Conservation (phyloP, 2,888 invertebrate genomes). For the Troides helena region DNA sequence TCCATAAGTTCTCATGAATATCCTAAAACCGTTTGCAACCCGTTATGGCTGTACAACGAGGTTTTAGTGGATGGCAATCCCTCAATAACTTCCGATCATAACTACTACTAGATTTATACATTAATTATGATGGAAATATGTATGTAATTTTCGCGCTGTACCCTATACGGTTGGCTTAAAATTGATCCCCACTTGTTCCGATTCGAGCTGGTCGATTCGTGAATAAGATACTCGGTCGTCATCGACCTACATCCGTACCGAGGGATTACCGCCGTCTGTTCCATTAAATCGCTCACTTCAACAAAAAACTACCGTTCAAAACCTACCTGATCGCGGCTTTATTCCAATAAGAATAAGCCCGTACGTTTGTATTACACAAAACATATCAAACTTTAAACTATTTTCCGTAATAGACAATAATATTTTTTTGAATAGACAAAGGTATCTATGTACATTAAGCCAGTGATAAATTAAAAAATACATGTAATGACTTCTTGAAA, state of each 20-base stretch:
- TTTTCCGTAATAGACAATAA: no score
- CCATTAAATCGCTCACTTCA: constrained; percentile 8
- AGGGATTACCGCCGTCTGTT: constrained; percentile 20
- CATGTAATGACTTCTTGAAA: no score
- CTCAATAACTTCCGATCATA: no score
- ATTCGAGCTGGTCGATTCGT: constrained; percentile 5
- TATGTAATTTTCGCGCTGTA: background rate
- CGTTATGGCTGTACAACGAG: no score
- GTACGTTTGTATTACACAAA: background rate
- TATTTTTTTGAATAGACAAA: no score
- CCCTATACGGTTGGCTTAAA: constrained; percentile 8
- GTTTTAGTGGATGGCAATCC: no score
- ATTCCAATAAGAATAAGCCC: background rate
- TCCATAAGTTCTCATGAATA: no score
- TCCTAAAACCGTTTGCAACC: no score
- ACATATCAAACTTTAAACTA: no score
- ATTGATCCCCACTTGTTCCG: constrained; percentile 29
- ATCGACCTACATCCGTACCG: constrained; percentile 23
- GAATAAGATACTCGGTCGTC: constrained; percentile 17
- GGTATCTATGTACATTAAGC: no score
- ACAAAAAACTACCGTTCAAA: constrained; percentile 3
- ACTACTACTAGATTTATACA: background rate
- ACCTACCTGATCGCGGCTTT: background rate
- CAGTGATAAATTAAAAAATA: no score
- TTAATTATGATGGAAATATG: background rate